Conservation (phyloP, 2,888 invertebrate genomes). For the Drosophila longiperda region DNA sequence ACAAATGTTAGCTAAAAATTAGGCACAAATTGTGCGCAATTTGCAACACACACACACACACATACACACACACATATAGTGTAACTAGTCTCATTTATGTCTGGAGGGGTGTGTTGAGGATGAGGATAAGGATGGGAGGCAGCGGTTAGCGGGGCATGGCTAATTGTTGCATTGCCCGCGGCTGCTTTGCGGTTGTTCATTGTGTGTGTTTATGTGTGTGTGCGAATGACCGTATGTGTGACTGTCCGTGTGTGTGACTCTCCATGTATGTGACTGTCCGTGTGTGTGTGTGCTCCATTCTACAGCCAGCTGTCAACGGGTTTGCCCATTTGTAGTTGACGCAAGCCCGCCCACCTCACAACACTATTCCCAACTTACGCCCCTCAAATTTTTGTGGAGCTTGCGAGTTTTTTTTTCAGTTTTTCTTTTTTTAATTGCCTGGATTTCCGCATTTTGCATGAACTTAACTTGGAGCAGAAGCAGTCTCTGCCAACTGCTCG, state of each 20-base stretch:
- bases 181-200: slow-evolving; percentile 58
- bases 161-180: slow-evolving; percentile 71
- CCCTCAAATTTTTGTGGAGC: slow-evolving; percentile 27
- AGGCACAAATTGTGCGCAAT: slow-evolving; percentile 73
- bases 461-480: slow-evolving; percentile 54
- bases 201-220: slow-evolving; percentile 2
- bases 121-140: not conserved
- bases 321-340: slow-evolving; percentile 32
- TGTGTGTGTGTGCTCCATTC: slow-evolving; percentile 32
- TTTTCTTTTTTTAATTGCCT: slow-evolving; percentile 68
- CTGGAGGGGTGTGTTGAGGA: not conserved
- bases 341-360: slow-evolving; percentile 4
- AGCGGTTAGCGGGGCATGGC: slow-evolving; percentile 34
- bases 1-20: slow-evolving; percentile 68
- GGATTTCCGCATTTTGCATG: slow-evolving; percentile 66
- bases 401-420: slow-evolving; percentile 15
- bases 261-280: slow-evolving; percentile 1
- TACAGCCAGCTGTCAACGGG: slow-evolving; percentile 64
- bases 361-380: not conserved
- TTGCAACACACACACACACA: slow-evolving; percentile 45
- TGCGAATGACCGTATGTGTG: slow-evolving; percentile 4
- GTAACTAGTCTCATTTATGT: slow-evolving; percentile 36
- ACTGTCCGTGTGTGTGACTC: slow-evolving; percentile 11
- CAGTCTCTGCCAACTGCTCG: slow-evolving; percentile 21
- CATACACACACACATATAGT: slow-evolving; percentile 49